Evolutionary conservation across 1,140 invertebrate genomes (phyloP).

Genomic region (Hetaerina americana): DNA sequence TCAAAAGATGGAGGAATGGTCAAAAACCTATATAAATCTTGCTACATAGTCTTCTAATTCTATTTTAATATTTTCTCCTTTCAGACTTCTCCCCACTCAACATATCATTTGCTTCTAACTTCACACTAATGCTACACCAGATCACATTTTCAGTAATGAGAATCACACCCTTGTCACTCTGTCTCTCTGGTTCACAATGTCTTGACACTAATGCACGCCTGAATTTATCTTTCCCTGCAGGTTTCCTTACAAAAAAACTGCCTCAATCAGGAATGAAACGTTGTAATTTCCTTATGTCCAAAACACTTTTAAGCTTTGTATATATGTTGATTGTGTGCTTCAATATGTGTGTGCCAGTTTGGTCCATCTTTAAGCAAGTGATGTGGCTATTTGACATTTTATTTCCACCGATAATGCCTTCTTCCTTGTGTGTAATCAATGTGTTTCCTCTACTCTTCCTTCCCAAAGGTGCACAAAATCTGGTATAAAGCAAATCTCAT

Average conservation of each 20-base stretch:
- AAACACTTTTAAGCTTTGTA: not conserved
- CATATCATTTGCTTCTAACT: not conserved
- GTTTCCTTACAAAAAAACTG: too few relatives aligned
- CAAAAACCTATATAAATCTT: too few relatives aligned
- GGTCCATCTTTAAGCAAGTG: not conserved
- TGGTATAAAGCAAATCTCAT: slow-evolving; percentile 87
- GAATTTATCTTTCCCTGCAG: too few relatives aligned
- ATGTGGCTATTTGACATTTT: not conserved
- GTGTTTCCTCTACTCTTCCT: slow-evolving; percentile 1
- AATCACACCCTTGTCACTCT: too few relatives aligned
- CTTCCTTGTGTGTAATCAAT: slow-evolving; percentile 4
- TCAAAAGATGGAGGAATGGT: too few relatives aligned
- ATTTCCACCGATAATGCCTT: not conserved
- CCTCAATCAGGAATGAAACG: too few relatives aligned
- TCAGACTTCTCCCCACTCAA: not conserved
- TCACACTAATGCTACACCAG: not conserved
- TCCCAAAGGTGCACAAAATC: slow-evolving; percentile 71
- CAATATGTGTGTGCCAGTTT: not conserved
- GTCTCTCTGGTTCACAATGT: too few relatives aligned
- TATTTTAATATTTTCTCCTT: too few relatives aligned
- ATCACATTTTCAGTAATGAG: too few relatives aligned
- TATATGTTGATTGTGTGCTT: not conserved
- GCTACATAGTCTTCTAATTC: too few relatives aligned
- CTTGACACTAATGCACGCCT: too few relatives aligned
- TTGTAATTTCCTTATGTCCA: too few relatives aligned